These are phyloP conservation scores for Nudaria mundana DNA, from an alignment of 2,888 invertebrate species.

Conservation along the genomic window DNA sequence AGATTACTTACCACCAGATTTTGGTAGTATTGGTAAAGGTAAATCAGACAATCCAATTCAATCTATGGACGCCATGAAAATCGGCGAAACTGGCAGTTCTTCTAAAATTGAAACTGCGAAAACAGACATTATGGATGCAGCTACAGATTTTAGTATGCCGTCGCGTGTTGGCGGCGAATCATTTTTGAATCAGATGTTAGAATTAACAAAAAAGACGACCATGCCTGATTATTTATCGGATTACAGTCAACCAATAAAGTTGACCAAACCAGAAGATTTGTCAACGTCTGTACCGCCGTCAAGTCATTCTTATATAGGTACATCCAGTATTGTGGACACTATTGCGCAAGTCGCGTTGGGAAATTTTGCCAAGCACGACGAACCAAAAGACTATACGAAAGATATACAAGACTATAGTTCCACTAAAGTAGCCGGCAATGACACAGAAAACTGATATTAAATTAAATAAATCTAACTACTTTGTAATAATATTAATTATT, in stretches of 20 bases:
- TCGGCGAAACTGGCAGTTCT: slow-evolving; percentile 62
- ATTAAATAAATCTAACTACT: too few species aligned
- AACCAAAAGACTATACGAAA: slow-evolving; percentile 65
- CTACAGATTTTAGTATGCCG: slow-evolving; percentile 74
- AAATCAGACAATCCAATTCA: slow-evolving; percentile 73
- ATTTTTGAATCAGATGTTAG: slow-evolving; percentile 77
- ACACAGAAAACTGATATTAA: slow-evolving; percentile 55
- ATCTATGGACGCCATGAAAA: slow-evolving; percentile 61
- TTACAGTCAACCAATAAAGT: slow-evolving; percentile 80
- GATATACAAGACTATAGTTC: slow-evolving; percentile 61
- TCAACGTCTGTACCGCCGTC: slow-evolving; percentile 70
- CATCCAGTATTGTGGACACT: slow-evolving; percentile 65
- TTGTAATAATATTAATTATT: too few species aligned
- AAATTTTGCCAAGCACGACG: slow-evolving; percentile 66
- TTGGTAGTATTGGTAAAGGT: slow-evolving; percentile 74
- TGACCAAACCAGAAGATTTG: slow-evolving; percentile 81
- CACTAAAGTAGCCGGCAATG: slow-evolving; percentile 48
- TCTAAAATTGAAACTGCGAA: slow-evolving; percentile 77
- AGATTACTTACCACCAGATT: slow-evolving; percentile 78
- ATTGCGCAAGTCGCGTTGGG: slow-evolving; percentile 71
- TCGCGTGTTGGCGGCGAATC: slow-evolving; percentile 70
- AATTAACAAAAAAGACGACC: slow-evolving; percentile 76
- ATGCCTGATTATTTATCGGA: slow-evolving; percentile 75
- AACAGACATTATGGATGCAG: slow-evolving; percentile 52
- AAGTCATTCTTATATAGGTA: slow-evolving; percentile 65